phyloP scores from a whole-genome alignment of 1,140 invertebrate genomes.

The Rhizoglyphus robini region DNA sequence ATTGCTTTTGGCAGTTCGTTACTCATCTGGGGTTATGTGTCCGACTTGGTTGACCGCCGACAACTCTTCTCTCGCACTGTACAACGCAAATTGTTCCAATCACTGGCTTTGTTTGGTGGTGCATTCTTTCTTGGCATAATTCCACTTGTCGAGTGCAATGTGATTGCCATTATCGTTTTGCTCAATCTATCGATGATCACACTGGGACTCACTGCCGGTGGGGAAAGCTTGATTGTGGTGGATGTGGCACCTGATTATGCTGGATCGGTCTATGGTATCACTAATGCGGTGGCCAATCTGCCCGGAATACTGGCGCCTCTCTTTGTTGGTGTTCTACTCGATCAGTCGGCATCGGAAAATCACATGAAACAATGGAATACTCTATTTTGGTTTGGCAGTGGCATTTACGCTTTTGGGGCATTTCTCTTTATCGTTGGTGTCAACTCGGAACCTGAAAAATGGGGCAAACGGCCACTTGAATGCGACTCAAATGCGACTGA shows the following conservation, averaged over 20 bases:
- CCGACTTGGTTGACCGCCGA: slow-evolving; percentile 23
- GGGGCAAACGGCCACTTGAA: neutral
- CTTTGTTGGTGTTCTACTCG: slow-evolving; percentile 41
- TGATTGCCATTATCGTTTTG: slow-evolving; percentile 20
- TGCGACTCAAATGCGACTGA: too few species aligned
- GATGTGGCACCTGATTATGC: slow-evolving; percentile 62
- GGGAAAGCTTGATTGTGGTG: slow-evolving; percentile 35
- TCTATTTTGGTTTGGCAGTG: slow-evolving; percentile 57
- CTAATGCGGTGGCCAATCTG: slow-evolving; percentile 41
- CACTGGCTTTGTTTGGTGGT: slow-evolving; percentile 25
- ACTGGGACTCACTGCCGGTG: slow-evolving; percentile 25
- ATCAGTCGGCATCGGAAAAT: slow-evolving; percentile 25
- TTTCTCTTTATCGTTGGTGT: slow-evolving; percentile 43
- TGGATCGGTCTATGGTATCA: slow-evolving; percentile 53
- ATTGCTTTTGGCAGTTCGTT: slow-evolving; percentile 24
- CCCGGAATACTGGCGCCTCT: slow-evolving; percentile 32
- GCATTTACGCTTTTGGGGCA: slow-evolving; percentile 51
- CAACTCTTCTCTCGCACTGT: slow-evolving; percentile 19
- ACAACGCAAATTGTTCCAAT: slow-evolving; percentile 27
- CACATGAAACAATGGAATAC: slow-evolving; percentile 57
- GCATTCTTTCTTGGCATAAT: slow-evolving; percentile 23
- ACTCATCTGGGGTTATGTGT: slow-evolving; percentile 24
- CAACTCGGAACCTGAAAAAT: slow-evolving; percentile 14
- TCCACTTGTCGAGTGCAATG: slow-evolving; percentile 24
- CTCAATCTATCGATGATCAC: slow-evolving; percentile 24